These are phyloP conservation scores for Sebastes steindachneri DNA, from an alignment of 2,797 vertebrate species.

Conservation along the genomic window DNA sequence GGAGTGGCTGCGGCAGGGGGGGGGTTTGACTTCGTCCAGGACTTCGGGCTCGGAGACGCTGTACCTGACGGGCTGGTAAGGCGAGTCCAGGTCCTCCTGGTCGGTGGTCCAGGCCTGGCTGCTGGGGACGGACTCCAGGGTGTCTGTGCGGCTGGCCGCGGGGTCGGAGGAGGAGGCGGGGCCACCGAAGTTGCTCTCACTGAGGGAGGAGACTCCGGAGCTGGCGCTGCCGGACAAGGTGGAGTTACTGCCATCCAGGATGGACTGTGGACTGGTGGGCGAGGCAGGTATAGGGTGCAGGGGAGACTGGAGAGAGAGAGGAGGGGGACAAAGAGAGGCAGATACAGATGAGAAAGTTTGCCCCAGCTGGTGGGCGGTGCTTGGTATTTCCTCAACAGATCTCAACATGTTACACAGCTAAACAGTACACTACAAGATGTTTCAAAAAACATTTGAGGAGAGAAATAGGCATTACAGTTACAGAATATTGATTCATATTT, in stretches of 20 bases:
- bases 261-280: slow-evolving; percentile 92
- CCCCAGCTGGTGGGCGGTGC: too few species aligned
- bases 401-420: too few species aligned
- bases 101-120: slow-evolving; percentile 87
- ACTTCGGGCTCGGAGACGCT: slow-evolving; percentile 79
- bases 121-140: slow-evolving; percentile 87
- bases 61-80: slow-evolving; percentile 91
- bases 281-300: slow-evolving; percentile 94
- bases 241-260: slow-evolving; percentile 93
- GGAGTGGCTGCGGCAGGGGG: slow-evolving; percentile 90
- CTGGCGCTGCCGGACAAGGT: slow-evolving; percentile 93
- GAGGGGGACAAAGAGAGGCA: background rate
- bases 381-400: too few species aligned
- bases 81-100: slow-evolving; percentile 75
- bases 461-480: too few species aligned
- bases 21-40: slow-evolving; percentile 79
- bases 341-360: background rate
- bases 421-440: too few species aligned
- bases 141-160: slow-evolving; percentile 87
- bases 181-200: slow-evolving; percentile 89
- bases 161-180: slow-evolving; percentile 65
- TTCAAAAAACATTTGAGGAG: too few species aligned
- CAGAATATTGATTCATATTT: too few species aligned
- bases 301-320: slow-evolving; percentile 82
- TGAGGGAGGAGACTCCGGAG: slow-evolving; percentile 92